Base-by-base conservation (phyloP, 2,797 vertebrate genomes). In the Acipenser oxyrinchus region DNA sequence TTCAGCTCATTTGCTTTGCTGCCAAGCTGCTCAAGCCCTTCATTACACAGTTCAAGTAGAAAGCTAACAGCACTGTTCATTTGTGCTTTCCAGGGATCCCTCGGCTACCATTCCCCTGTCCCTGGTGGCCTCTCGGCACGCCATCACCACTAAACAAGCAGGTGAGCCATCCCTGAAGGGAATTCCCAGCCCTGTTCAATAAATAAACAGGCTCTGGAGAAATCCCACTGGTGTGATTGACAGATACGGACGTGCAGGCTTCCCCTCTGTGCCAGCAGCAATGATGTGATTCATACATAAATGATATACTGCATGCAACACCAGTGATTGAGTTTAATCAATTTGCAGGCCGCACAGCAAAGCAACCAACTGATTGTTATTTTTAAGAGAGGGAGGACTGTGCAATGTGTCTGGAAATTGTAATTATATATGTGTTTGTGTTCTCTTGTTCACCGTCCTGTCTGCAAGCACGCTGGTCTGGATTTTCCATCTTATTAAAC, bases 141-240 rank as follows among this genome's bases (percentile, higher is more conserved):
- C 23, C 23, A 37, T 37, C 52, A n/a, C 23, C 62, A 51, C 50
- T 8, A 49, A 64, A 11, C n/a, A 15, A 10, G 6, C 50, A 10
- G 9, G 57, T 7, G 48, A 10, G 12, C 53, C n/a, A n/a, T 52
- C 51, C 6, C 51, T 13, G n/a, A 8, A 10, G 7, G 58, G 57
- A 61, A 58, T 62, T 48, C 48, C 48, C 49, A 10, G 51, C 57
- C 51, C 37, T 49, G 12, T 66, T 62, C 18, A 48, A 67, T 70
- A 70, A 70, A 63, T 66, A 67, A 67, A 53, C 62, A 60, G 15
- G 23, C 50, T 10, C 49, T 48, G 15, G 52, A 66, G 57, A 58
- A 67, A 62, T 1, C 69, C 62, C 65, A 51, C 66, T 60, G 49
- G 49, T 51, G 15, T 67, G 65, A 70, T 57, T 57, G 65, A 55